Base-by-base conservation (phyloP, 2,888 invertebrate genomes). In the Sussaba pulchella region DNA sequence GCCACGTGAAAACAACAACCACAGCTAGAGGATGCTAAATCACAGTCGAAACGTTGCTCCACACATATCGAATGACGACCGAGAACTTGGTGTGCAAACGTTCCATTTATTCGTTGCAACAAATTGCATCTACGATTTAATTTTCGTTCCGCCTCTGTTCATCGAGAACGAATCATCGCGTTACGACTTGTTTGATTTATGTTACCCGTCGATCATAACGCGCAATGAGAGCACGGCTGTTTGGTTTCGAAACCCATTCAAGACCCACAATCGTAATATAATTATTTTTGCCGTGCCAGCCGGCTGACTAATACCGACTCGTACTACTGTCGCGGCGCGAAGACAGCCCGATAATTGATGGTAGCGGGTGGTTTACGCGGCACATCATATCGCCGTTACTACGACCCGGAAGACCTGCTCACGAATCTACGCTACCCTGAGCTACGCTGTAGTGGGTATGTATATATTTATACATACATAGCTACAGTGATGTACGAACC, bases 361-460 rank as follows among this genome's bases (percentile, higher is more conserved):
- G 87, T 81, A 63, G 83, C 83, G 69, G 78, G 76, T 83, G 86
- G 82, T 86, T 87, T 87, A 85, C 83, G 86, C 80, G 84, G 86
- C 84, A 82, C 76, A 89, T 90, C 86, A 89, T 88, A 87, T 87
- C 75, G 85, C 84, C 85, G 86, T 88, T 89, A 89, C 63, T 80
- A 57, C 64, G 70, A 78, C 72, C 52, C 52, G 41, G 67, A 70
- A 57, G 71, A 71, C 54, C 47, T 45, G 24, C 54, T 36, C 54
- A 63, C 61, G 71, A 14, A 26, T 9, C 57, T 5, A 31, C 6
- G 8, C n/a, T n/a, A n/a, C n/a, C 6, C 5, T 54, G 4, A n/a
- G 19, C 21, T 14, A 43, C 14, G 2, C 24, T 41, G 26, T 21
- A 36, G 31, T n/a, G 45, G 47, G 54, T n/a, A 66, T 17, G 10